Percentiles rank a stretch among this genome's conserved stretches.
Conservation (phyloP, 2,888 invertebrate species). For the Apamea anceps region DNA sequence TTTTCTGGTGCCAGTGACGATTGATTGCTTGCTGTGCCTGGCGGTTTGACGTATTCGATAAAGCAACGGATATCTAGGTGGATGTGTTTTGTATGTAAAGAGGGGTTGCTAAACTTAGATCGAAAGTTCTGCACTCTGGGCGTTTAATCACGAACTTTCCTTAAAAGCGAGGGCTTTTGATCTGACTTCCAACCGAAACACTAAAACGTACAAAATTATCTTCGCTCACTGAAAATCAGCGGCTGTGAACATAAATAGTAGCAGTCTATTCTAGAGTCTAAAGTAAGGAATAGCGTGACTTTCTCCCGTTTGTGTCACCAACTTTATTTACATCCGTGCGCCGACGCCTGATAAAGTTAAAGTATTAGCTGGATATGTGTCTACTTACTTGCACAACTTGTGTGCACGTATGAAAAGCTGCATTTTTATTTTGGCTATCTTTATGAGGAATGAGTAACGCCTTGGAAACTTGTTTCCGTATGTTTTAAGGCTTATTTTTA, state of each 20-base stretch:
- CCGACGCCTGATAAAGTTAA: conserved; percentile 70
- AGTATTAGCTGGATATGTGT: conserved; percentile 62
- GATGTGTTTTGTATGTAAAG: conserved; percentile 23
- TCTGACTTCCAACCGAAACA: conserved; percentile 32
- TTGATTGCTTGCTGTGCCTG: conserved; percentile 29
- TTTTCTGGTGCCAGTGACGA: conserved; percentile 19
- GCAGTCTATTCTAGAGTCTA: conserved; percentile 56
- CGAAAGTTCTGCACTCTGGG: conserved; percentile 15
- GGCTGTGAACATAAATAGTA: conserved; percentile 60
- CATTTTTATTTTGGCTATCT: conserved; percentile 49
- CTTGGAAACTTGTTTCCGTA: conserved; percentile 3
- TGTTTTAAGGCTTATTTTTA: conserved; percentile 17
- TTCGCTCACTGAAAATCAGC: conserved; percentile 48
- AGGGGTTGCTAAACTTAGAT: conserved; percentile 9
- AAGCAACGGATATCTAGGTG: conserved; percentile 19
- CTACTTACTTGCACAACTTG: conserved; percentile 36
- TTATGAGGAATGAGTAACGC: conserved; percentile 7
- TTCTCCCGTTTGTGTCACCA: conserved; percentile 68
- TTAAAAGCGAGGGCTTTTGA: conserved; percentile 27
- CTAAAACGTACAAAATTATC: conserved; percentile 52
- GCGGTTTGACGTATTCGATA: conserved; percentile 13
- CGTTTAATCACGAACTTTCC: conserved; percentile 36
- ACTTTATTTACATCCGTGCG: conserved; percentile 69
- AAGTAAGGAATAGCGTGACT: conserved; percentile 66
- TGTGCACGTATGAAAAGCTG: conserved; percentile 45